Evolutionary conservation across 1,140 invertebrate species (phyloP), one percentile per base, ranked within the genome.

Genomic region (Araneus ventricosus): DNA sequence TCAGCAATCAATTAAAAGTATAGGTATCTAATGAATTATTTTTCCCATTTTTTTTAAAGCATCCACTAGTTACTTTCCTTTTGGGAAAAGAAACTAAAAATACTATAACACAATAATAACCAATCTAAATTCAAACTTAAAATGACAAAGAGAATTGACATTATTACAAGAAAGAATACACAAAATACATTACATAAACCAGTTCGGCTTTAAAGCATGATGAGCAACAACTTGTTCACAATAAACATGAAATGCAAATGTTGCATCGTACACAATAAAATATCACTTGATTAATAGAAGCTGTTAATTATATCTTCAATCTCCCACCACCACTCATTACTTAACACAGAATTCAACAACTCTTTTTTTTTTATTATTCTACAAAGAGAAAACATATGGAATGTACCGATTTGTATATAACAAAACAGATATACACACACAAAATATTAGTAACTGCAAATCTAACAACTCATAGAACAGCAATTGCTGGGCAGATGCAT

Each of bases 321-420:
- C 41, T 93, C 92, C 92, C 92, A 63, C 92, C 92, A 93, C 92
- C 92, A 82, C 17, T 63, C 59, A 63, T 45, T 82, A 88, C 67
- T 92, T 91, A 89, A 88, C 52, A 84, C 80, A 59, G 37, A 79
- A 22, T 59, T 93, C 86, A 93, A 84, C 59, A 88, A 93, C 79
- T 87, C 30, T 34, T 17, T 34, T 22, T n/a, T n/a, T 79, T 79
- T 61, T 61, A 39, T 61, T 70, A 84, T 39, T 82, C 92, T 88
- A 82, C 37, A 93, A 75, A 93, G 85, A 93, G 92, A 93, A n/a
- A 91, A 93, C 86, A 93, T 88, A 93, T 93, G 92, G 92, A 93
- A 93, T 93, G 92, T 93, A 93, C 52, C 45, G 39, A 45, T 91
- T 34, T 75, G 57, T 61, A 67, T 52, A 52, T 80, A 93, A 93